These are phyloP conservation scores for Crotalus tigris DNA, from an alignment of 2,113 vertebrate genomes.

Conservation along the genomic window DNA sequence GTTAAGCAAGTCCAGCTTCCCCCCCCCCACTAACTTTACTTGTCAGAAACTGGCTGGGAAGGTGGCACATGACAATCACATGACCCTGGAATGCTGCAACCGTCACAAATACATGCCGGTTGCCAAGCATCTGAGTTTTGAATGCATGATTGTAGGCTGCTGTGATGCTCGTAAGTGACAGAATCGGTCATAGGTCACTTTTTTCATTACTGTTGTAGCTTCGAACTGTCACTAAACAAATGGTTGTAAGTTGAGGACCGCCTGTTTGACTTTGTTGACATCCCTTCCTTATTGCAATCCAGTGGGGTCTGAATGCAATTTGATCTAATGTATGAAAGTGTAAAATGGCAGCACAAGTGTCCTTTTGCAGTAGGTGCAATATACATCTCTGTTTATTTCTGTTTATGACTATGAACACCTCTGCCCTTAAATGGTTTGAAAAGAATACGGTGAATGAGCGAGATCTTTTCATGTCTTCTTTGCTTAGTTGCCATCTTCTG, in stretches of 20 bases:
- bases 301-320: not conserved
- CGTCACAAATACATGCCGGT: not conserved
- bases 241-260: not conserved
- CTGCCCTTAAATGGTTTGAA: not conserved
- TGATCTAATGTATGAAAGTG: not conserved
- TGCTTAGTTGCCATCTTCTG: rapidly evolving
- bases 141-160: not conserved
- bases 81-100: not conserved
- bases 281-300: not conserved
- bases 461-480: not conserved
- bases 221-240: not conserved
- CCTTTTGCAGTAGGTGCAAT: not conserved
- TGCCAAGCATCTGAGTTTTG: not conserved
- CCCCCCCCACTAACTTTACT: not conserved
- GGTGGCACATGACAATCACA: not conserved
- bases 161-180: not conserved
- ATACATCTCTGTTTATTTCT: not conserved
- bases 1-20: too few relatives aligned
- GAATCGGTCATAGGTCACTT: not conserved
- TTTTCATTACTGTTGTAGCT: not conserved
- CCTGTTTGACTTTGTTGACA: not conserved
- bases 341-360: not conserved
- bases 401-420: not conserved
- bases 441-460: not conserved
- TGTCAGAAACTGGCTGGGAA: not conserved